phyloP scores from a whole-genome alignment of 2,888 invertebrate species.

The Tachystola acroxantha region DNA sequence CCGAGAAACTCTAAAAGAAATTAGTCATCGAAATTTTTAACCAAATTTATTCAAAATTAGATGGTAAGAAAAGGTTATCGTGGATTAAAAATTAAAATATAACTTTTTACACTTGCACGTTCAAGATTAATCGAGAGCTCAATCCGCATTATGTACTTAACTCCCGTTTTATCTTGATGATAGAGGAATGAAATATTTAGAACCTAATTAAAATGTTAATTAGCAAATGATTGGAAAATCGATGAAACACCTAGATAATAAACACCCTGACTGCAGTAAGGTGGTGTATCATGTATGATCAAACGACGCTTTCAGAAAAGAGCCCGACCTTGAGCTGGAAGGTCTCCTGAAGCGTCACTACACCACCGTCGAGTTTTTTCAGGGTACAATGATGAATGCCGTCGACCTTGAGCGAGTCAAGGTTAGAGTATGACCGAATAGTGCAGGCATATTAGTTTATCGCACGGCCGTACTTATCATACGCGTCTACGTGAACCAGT shows the following conservation, averaged over 20 bases:
- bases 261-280: conserved; percentile 12
- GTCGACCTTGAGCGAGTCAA: conserved; percentile 99
- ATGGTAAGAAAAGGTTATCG: too few relatives aligned
- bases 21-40: too few relatives aligned
- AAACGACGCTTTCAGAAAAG: conserved; percentile 91
- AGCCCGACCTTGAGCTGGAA: conserved; percentile 99
- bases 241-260: neutral
- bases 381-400: conserved; percentile 99
- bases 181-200: too few relatives aligned
- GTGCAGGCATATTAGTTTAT: conserved; percentile 72
- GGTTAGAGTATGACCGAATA: conserved; percentile 84
- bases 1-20: too few relatives aligned
- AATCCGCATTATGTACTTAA: too few relatives aligned
- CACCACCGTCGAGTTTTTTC: conserved; percentile 99
- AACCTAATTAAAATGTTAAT: too few relatives aligned
- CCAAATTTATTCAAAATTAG: too few relatives aligned
- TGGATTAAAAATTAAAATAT: too few relatives aligned
- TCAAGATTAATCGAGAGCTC: too few relatives aligned
- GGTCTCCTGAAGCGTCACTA: conserved; percentile 99
- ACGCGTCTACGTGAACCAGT: conserved; percentile 66
- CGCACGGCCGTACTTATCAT: conserved; percentile 75
- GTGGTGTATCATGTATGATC: conserved; percentile 55
- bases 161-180: too few relatives aligned
- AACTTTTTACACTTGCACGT: too few relatives aligned
- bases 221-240: too few relatives aligned